Base-by-base conservation (phyloP, 2,797 vertebrate species). In the Delichon dasypus region DNA sequence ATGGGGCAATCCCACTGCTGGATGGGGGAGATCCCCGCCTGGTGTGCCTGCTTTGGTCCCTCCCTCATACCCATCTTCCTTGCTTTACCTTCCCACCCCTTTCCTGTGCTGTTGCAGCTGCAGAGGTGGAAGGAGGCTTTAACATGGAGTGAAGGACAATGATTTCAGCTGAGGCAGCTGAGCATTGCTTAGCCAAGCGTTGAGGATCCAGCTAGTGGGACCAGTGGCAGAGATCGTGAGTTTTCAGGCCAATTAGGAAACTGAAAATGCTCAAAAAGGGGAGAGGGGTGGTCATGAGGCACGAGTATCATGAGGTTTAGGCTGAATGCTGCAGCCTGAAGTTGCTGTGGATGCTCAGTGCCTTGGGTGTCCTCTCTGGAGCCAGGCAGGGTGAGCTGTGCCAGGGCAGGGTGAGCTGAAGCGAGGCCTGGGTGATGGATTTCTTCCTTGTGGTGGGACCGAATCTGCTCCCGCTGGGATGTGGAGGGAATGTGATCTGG, bases 121-220 rank as follows among this genome's bases (percentile, higher is more conserved):
- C 2, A 38, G 47, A 48, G 30, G 8, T 25, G 54, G 22, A 65
- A 66, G 60, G 23, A 34, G 5, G 8, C 4, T 22, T 62, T 38
- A 42, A 38, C 0, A 0, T n/a, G 6, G 2, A 16, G 47, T 17
- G 47, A 62, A 20, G 20, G 3, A 0, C 9, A 5, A 2, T 1
- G 11, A 26, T 32, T 47, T 42, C 34, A 61, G 38, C 53, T 42
- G 62, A 51, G 55, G 62, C 88, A 68, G 70, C 11, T 13, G 26
- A 60, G 48, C 42, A 30, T 11, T 0, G 0, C 47, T 22, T 22
- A 36, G 34, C 13, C 17, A 51, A 75, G 50, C 0, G 0, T 27
- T 50, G 36, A 27, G 55, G 64, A 54, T 70, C 15, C 36, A 54
- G 21, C 47, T 23, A 15, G 45, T 26, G 26, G 71, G 45, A 36